Evolutionary conservation across 2,797 vertebrate species (phyloP).

Genomic region (Sebastes elongatus): DNA sequence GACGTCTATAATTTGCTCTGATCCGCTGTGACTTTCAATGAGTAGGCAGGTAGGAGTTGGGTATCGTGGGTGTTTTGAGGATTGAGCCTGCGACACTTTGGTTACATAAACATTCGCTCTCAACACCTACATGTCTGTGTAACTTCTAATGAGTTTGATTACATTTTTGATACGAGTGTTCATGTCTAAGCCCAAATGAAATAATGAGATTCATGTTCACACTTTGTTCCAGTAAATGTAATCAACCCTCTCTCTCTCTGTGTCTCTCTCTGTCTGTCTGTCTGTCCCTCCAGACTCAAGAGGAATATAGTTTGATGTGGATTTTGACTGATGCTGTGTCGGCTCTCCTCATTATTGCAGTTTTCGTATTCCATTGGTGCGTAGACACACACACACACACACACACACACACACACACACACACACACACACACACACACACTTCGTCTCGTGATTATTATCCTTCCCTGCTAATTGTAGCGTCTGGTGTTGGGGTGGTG

Average conservation of each 20-base stretch:
- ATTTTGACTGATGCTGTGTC: conserved; percentile 85
- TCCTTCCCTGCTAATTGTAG: background rate
- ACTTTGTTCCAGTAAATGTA: background rate
- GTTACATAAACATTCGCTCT: conserved; percentile 7
- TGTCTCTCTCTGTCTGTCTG: background rate
- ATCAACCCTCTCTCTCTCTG: background rate
- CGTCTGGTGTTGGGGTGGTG: background rate
- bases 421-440: conserved; percentile 17
- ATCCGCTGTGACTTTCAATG: background rate
- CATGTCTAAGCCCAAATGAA: background rate
- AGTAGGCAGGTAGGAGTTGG: background rate
- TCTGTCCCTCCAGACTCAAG: conserved; percentile 82
- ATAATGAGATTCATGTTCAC: background rate
- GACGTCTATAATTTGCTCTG: background rate
- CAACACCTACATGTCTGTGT: background rate
- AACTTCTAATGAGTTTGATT: background rate
- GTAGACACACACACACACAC: conserved; percentile 39
- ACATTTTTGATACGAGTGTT: background rate
- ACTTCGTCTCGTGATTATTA: background rate
- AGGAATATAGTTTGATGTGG: conserved; percentile 88
- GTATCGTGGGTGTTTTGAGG: conserved; percentile 9
- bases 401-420: conserved; percentile 23
- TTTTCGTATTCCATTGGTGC: conserved; percentile 92
- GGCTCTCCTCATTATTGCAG: conserved; percentile 78
- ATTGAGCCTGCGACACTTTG: background rate